Evolutionary conservation across 2,797 vertebrate genomes (phyloP), one percentile per base, ranked within the genome.

Genomic region (Discoglossus pictus): DNA sequence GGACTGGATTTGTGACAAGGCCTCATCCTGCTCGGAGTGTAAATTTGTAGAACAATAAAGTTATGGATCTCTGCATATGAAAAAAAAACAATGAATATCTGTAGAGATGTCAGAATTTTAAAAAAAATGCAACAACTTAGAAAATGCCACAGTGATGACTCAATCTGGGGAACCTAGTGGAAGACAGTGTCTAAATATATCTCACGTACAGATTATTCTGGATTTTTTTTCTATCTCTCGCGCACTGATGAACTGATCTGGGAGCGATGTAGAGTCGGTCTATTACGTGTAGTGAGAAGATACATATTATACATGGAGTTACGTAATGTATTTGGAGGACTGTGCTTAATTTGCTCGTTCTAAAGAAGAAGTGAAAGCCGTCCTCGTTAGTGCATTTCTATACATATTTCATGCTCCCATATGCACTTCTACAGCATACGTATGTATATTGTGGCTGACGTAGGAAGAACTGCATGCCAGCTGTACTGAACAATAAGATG

Each of bases 401-500:
- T 71, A 34, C 61, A 64, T 65, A 51, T 71, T 71, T 71, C 38
- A 71, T 36, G 68, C 24, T 23, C 43, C 23, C 20, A 50, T 40
- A 46, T 48, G 38, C 38, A 59, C 38, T 24, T 52, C 43, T 7
- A n/a, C 51, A 42, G 60, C 16, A 39, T 21, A 58, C 23, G 23
- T 51, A 51, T 44, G 38, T 48, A 65, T 59, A 20, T 6, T 35
- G 17, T 34, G 43, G 21, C 15, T 71, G 53, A 58, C 60, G 12
- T 64, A 64, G 68, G 24, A 25, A 51, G 51, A 6, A 43, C 8
- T 58, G 16, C 3, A 25, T 52, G 36, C 24, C 35, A 64, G 68
- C 47, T 44, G 53, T 27, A 24, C 18, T 43, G 46, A 58, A 71
- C 61, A 71, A 71, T 59, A 25, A 71, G 18, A 16, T 20, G 38